Base-by-base conservation (phyloP, 2,797 vertebrate species). In the Cryptoblepharus egeriae region DNA sequence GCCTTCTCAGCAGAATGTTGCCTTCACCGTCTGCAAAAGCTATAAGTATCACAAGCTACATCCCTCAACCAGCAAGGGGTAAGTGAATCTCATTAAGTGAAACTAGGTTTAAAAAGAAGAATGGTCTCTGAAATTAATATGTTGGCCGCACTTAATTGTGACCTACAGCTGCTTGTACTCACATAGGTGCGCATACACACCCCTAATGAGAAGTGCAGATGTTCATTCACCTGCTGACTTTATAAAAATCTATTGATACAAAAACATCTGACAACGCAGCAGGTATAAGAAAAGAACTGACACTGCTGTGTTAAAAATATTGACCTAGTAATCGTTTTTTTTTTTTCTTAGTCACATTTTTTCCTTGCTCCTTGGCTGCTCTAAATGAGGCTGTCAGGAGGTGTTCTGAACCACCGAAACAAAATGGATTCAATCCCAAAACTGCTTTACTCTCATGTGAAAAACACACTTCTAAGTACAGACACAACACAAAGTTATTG, bases 311-410 rank as follows among this genome's bases (percentile, higher is more conserved):
- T 65, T 74, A 72, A 87, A 84, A 85, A 89, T 87, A 3, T 26
- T 82, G 24, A 81, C 7, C 61, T 77, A 15, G 5, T 84, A 49
- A 3, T 87, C 55, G 35, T 6, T 75, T 70, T 76, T 85, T 6
- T 75, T 70, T 76, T 85, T 22, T 72, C 7, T 76, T 60, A 82
- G 75, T 72, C 9, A 42, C 2, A 82, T 86, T 89, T 87, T n/a
- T 86, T 30, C 65, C 6, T 15, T 73, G 1, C 26, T 55, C 75
- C 16, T 80, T 35, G 30, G 85, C 60, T n/a, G 35, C 1, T 85
- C 84, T 35, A 74, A 74, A 0, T 6, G 76, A 1, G 80, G 5
- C 3, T 7, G 1, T 18, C 55, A 77, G 60, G 63, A 80, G 49
- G 1, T 3, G 22, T 35, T 78, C 11, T 72, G 69, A 76, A 5